Evolutionary conservation across 2,113 vertebrate genomes (phyloP).

Genomic region (Xenotilapia caudafasciata): DNA sequence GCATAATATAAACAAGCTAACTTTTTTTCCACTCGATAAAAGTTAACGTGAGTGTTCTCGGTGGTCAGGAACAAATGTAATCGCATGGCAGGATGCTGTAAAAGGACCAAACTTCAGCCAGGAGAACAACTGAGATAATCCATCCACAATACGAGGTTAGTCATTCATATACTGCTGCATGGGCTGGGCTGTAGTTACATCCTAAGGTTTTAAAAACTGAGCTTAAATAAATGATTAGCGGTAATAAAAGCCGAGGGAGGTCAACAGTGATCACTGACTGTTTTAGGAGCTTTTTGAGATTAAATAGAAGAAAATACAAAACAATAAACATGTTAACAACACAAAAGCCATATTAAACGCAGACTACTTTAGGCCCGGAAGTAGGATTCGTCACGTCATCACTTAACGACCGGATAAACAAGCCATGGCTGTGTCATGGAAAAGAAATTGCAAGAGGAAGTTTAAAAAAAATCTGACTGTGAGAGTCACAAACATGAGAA

Average conservation of each 20-base stretch:
- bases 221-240: not conserved
- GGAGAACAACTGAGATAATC: not conserved
- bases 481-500: not conserved
- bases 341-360: not conserved
- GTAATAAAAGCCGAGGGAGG: not conserved
- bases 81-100: not conserved
- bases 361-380: rapidly evolving
- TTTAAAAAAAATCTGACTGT: not conserved
- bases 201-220: not conserved
- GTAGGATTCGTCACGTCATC: not conserved
- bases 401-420: not conserved
- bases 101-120: not conserved
- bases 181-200: not conserved
- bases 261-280: not conserved
- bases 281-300: not conserved
- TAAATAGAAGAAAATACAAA: not conserved
- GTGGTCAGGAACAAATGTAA: not conserved
- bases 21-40: not conserved
- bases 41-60: not conserved
- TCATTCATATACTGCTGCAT: not conserved
- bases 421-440: not conserved
- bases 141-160: not conserved
- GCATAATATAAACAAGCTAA: too few species aligned
- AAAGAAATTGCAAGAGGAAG: not conserved
- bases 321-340: not conserved